Percentiles rank a stretch among this genome's conserved stretches.
Evolutionary conservation across 2,797 vertebrate genomes (phyloP).

Genomic region (Sebastes oblongus): DNA sequence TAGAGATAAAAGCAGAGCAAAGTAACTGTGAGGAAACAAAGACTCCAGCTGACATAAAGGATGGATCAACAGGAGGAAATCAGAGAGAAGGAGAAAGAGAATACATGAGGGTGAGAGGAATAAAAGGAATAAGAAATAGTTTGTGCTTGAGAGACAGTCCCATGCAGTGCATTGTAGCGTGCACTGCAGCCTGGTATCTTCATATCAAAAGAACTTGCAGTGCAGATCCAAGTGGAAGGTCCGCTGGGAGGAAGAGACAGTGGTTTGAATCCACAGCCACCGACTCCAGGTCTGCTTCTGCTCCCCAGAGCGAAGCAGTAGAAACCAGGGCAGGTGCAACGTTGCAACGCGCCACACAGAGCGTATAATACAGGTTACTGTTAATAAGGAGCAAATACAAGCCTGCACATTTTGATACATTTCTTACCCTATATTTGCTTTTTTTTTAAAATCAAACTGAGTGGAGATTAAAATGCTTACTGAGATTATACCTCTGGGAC

Average conservation of each 20-base stretch:
- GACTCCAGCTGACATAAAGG: constrained; percentile 1
- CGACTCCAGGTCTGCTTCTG: background rate
- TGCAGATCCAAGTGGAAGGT: constrained; percentile 17
- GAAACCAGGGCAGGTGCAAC: constrained; percentile 59
- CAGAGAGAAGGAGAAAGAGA: background rate
- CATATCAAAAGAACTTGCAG: constrained; percentile 12
- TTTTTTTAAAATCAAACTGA: constrained; percentile 1
- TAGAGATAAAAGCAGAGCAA: constrained; percentile 9
- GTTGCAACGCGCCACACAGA: background rate
- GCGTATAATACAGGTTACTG: background rate
- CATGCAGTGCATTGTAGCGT: background rate
- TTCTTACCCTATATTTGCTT: background rate
- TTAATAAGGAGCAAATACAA: constrained; percentile 1
- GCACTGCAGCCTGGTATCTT: background rate
- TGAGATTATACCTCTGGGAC: background rate
- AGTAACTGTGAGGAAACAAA: constrained; percentile 2
- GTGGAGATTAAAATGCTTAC: background rate
- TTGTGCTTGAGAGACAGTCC: background rate
- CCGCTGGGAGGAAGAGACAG: background rate
- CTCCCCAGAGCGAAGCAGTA: constrained; percentile 24
- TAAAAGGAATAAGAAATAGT: constrained; percentile 9
- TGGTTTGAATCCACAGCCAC: constrained; percentile 29
- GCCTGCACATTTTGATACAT: background rate
- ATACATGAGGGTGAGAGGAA: constrained; percentile 2
- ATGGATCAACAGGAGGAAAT: constrained; percentile 11